Percentiles rank a stretch among this genome's conserved stretches.
These are phyloP conservation scores for Palythoa grandiflora DNA, from an alignment of 92 coral and sea anemone genomes.

Conservation along the genomic window DNA sequence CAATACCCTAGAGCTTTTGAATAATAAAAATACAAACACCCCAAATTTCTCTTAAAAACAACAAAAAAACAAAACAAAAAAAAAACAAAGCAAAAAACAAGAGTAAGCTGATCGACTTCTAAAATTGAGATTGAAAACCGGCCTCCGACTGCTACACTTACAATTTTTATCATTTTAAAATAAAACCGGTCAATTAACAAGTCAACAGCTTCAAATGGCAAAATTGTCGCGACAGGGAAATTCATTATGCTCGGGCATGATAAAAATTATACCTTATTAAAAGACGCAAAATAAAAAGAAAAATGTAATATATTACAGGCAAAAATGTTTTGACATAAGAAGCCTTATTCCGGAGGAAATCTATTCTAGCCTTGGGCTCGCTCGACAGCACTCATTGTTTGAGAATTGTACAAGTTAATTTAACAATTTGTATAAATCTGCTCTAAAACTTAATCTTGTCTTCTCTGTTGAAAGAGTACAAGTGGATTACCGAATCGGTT, in stretches of 20 bases:
- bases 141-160: not conserved
- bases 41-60: too few relatives aligned
- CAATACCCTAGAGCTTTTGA: not conserved
- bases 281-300: not conserved
- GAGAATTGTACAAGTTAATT: not conserved
- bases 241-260: not conserved
- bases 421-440: not conserved
- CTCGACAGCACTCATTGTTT: not conserved
- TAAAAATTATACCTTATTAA: not conserved
- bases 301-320: not conserved
- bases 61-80: too few relatives aligned
- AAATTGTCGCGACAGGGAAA: not conserved
- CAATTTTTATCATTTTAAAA: not conserved
- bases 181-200: conserved; percentile 10
- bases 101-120: not conserved
- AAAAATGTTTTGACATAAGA: conserved; percentile 11
- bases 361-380: not conserved
- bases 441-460: not conserved
- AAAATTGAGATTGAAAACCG: not conserved
- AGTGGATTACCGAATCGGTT: not conserved
- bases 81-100: not conserved
- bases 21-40: too few relatives aligned
- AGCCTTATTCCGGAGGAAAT: conserved; percentile 22
- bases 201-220: not conserved
- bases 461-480: not conserved